Evolutionary conservation across 2,113 vertebrate species (phyloP), one percentile per base, ranked within the genome.

Genomic region (Antennarius striatus): DNA sequence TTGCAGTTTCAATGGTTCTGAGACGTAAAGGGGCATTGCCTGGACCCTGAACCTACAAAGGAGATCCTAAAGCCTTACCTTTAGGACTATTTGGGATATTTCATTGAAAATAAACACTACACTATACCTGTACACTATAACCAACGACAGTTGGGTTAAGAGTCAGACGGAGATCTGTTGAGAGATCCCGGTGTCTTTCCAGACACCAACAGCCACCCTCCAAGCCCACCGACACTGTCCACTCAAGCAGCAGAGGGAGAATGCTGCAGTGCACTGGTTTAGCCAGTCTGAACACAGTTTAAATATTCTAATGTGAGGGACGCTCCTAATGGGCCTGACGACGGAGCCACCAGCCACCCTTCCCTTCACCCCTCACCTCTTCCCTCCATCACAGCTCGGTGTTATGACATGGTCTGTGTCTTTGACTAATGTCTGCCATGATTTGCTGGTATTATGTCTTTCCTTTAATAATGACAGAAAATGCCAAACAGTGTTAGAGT

Each of bases 291-390:
- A 45, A 45, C 4, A 6, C 29, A 39, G 49, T 6, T 48, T 54
- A 70, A 73, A 65, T 84, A 59, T 73, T 80, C 81, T 67, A 68
- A 51, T 61, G 54, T 36, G 32, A 73, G 54, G 61, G 61, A 70
- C 70, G 63, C 68, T 72, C 52, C 50, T 72, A 87, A 77, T 68
- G 53, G n/a, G 5, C 28, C 50, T 28, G 50, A 47, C 60, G 57
- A 61, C 6, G 54, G 57, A 70, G 48, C 22, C 51, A 78, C 69
- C 53, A 36, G 46, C 53, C 45, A 32, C 22, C 22, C 45, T 71
- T 56, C 57, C 40, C 47, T 66, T 45, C 53, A 57, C n/a, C 63
- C 54, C 10, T 56, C 42, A 47, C 14, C 54, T 74, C 16, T 59
- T 51, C 55, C 64, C 55, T 68, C 48, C 67, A 32, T 36, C 5